A percentile compares a stretch with the other conserved stretches of the same genome.
Conservation (phyloP, 2,888 invertebrate species). For the Drosophila basisetae region DNA sequence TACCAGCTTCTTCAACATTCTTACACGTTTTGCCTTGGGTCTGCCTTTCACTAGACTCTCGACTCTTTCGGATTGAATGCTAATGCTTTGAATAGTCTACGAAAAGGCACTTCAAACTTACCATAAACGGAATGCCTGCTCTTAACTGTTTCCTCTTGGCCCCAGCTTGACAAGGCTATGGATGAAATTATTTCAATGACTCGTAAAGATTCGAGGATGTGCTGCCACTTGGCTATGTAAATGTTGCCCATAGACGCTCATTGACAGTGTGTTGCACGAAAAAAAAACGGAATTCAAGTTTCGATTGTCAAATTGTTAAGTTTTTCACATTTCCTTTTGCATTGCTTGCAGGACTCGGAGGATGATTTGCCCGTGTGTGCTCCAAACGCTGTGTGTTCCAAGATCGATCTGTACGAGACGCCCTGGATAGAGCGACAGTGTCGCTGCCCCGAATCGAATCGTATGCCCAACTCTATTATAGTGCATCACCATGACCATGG, state of each 20-base stretch:
- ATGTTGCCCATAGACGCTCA: slow-evolving; percentile 18
- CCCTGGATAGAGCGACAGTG: slow-evolving; percentile 96
- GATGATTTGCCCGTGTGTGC: slow-evolving; percentile 92
- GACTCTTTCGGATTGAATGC: not conserved
- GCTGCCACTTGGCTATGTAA: slow-evolving; percentile 46
- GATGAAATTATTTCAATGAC: slow-evolving; percentile 51
- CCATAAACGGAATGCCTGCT: slow-evolving; percentile 18
- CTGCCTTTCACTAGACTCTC: slow-evolving; percentile 3
- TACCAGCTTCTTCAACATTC: not conserved
- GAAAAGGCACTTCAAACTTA: slow-evolving; percentile 40
- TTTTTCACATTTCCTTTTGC: not conserved
- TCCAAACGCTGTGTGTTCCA: slow-evolving; percentile 93
- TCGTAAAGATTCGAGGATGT: slow-evolving; percentile 25
- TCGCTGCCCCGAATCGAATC: slow-evolving; percentile 88
- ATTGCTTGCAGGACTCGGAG: slow-evolving; percentile 90
- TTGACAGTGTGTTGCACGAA: slow-evolving; percentile 7
- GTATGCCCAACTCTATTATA: slow-evolving; percentile 76
- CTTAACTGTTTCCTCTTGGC: slow-evolving; percentile 2
- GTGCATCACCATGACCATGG: slow-evolving; percentile 70
- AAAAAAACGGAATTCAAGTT: slow-evolving; percentile 7
- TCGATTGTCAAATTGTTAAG: slow-evolving; percentile 13
- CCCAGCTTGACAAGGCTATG: not conserved
- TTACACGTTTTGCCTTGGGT: not conserved
- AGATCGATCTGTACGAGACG: slow-evolving; percentile 93
- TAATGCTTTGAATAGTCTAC: slow-evolving; percentile 20